These are phyloP conservation scores for Alloscopus bannaensis DNA, from an alignment of 2,888 invertebrate genomes.

Conservation along the genomic window DNA sequence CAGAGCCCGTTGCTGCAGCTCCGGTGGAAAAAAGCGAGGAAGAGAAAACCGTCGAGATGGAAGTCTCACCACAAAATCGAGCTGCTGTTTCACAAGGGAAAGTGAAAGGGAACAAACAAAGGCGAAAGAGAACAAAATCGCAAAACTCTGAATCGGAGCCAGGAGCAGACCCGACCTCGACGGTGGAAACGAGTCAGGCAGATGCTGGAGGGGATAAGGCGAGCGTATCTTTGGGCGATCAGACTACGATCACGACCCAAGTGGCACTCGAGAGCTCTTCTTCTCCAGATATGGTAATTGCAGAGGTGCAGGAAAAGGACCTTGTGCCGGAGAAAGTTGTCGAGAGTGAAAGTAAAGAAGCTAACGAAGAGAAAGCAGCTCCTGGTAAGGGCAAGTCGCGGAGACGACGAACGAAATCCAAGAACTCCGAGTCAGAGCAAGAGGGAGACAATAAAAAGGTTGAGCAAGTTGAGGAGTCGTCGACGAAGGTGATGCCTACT, in stretches of 20 bases:
- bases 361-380: not conserved
- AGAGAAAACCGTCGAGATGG: no score
- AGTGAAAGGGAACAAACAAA: not conserved
- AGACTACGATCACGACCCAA: no score
- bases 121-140: not conserved
- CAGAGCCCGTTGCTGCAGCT: not conserved
- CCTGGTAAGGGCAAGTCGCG: slow-evolving; percentile 18
- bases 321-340: not conserved
- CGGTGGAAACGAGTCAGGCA: not conserved
- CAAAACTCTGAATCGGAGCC: not conserved
- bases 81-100: not conserved
- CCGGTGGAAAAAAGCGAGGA: no score
- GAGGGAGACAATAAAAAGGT: no score
- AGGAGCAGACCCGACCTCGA: not conserved
- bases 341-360: not conserved
- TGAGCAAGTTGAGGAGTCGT: not conserved
- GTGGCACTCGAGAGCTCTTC: no score
- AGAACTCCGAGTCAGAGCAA: slow-evolving; percentile 34
- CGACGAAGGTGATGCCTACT: not conserved
- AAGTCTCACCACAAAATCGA: no score
- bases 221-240: no score
- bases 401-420: slow-evolving; percentile 28
- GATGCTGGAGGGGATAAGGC: no score
- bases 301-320: not conserved
- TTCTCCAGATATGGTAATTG: slow-evolving; percentile 8